Percentiles rank a stretch among this genome's conserved stretches.
Evolutionary conservation across 2,797 vertebrate genomes (phyloP).

Genomic region (Petrocephalus sullivani): DNA sequence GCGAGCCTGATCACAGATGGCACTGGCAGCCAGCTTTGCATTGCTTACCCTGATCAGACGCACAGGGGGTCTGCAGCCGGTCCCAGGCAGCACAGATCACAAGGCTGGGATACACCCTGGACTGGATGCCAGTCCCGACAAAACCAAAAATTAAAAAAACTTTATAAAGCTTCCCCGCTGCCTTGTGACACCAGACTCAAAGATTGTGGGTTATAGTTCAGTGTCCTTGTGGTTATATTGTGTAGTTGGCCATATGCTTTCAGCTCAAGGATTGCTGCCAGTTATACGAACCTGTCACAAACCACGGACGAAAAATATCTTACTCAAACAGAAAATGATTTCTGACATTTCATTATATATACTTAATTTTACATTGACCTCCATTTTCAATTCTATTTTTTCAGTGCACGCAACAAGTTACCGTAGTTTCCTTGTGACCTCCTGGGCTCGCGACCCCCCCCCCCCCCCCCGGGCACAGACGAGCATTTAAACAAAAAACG

Average conservation of each 20-base stretch:
- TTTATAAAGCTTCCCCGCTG: not conserved
- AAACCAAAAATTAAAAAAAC: not conserved
- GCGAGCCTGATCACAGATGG: not conserved
- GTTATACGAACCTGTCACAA: not conserved
- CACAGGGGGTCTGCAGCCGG: not conserved
- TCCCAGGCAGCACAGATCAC: not conserved
- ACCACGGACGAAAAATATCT: not conserved
- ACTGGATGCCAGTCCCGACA: not conserved
- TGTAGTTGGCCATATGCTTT: not conserved
- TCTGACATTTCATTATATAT: not conserved
- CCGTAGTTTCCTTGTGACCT: not conserved
- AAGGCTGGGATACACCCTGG: not conserved
- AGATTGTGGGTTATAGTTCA: not conserved
- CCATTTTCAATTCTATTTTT: not conserved
- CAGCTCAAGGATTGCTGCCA: not conserved
- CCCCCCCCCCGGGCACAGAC: too few relatives aligned
- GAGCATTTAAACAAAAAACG: too few relatives aligned
- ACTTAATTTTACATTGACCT: not conserved
- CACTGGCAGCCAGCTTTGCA: not conserved
- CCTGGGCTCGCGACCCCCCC: not conserved
- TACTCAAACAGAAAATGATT: not conserved
- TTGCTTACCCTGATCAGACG: not conserved
- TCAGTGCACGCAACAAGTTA: not conserved
- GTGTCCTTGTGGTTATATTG: not conserved
- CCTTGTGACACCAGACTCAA: not conserved